phyloP scores from a whole-genome alignment of 2,113 vertebrate species.

The Bettongia penicillata region DNA sequence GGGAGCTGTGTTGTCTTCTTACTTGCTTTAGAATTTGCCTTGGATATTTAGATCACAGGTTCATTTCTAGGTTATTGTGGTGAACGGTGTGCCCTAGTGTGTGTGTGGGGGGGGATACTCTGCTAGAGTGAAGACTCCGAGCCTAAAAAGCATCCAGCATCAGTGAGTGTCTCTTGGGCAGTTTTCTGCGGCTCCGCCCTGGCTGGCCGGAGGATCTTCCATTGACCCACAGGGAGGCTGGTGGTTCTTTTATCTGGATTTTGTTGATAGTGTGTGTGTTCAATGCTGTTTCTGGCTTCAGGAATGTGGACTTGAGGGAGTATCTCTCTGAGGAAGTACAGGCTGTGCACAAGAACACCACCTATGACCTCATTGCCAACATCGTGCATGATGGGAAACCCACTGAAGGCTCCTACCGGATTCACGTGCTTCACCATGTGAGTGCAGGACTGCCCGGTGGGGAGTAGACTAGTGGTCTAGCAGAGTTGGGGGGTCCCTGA shows the following conservation, averaged over 20 bases:
- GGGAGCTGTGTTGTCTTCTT: background rate
- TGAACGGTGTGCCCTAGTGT: background rate
- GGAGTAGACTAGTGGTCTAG: accelerated
- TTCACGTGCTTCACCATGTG: conserved; percentile 97
- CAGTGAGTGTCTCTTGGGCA: no score
- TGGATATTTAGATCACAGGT: background rate
- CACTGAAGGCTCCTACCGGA: conserved; percentile 94
- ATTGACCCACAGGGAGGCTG: no score
- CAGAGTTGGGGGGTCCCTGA: no score
- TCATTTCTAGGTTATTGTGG: background rate
- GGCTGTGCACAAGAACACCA: conserved; percentile 89
- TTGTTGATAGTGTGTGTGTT: background rate
- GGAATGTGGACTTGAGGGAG: conserved; percentile 94
- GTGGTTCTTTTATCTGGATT: background rate
- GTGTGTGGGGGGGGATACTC: no score
- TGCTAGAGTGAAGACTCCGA: no score
- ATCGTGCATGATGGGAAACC: conserved; percentile 97
- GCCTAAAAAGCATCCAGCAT: no score
- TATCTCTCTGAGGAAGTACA: conserved; percentile 96
- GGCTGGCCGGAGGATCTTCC: no score
- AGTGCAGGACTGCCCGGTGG: conserved; percentile 54
- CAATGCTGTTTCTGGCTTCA: conserved; percentile 62
- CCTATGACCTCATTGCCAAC: conserved; percentile 95
- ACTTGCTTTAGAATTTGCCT: background rate
- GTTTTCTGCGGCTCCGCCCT: no score